These are phyloP conservation scores for Ophraella communa DNA, from an alignment of 2,888 invertebrate species.

Conservation along the genomic window DNA sequence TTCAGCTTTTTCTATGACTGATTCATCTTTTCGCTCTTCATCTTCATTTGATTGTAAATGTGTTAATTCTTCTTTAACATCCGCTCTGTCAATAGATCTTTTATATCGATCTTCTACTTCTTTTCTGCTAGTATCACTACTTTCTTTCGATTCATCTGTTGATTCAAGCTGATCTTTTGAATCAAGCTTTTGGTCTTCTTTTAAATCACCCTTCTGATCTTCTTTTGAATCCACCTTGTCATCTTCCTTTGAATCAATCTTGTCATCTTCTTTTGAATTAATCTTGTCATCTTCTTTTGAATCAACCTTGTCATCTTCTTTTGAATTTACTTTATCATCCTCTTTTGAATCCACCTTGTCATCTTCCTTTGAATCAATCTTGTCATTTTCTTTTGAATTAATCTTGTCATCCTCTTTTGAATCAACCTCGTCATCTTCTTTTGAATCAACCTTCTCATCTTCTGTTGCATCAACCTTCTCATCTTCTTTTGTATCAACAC, in stretches of 20 bases:
- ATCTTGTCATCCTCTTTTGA: not conserved
- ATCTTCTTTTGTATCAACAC: slow-evolving; percentile 7
- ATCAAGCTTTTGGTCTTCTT: not conserved
- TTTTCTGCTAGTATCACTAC: slow-evolving; percentile 34
- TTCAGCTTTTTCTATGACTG: too few relatives aligned
- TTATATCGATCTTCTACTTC: slow-evolving; percentile 31
- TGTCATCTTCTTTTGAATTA: slow-evolving; percentile 7
- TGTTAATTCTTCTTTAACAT: not conserved
- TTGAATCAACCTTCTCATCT: not conserved
- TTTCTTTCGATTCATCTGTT: not conserved
- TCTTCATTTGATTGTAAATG: not conserved
- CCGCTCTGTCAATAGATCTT: not conserved
- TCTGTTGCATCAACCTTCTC: not conserved
- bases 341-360: not conserved
- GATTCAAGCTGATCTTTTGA: slow-evolving; percentile 2
- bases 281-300: not conserved
- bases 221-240: slow-evolving; percentile 7
- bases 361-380: slow-evolving; percentile 8
- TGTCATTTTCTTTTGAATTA: not conserved
- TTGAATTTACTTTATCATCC: not conserved
- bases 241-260: not conserved
- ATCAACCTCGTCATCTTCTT: slow-evolving; percentile 1
- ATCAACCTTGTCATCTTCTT: slow-evolving; percentile 23
- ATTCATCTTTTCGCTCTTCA: not conserved
- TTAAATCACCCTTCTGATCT: not conserved